These are phyloP conservation scores for Asarcornis scutulata DNA, from an alignment of 2,113 vertebrate genomes.

Conservation along the genomic window DNA sequence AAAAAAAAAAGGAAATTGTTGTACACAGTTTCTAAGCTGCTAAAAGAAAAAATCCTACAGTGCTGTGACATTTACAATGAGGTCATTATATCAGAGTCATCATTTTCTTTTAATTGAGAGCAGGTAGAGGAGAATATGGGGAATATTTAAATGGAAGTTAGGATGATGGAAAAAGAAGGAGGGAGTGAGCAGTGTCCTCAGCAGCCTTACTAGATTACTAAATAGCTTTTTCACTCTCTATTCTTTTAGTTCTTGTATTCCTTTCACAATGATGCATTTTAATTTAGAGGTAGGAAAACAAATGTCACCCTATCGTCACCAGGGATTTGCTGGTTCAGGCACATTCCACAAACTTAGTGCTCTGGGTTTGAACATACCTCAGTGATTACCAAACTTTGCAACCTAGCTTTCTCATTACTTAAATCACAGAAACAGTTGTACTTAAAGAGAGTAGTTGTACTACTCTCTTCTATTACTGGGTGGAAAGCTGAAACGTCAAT, in stretches of 20 bases:
- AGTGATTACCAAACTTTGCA: not conserved
- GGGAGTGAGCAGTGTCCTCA: not conserved
- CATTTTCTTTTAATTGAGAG: slow-evolving; percentile 22
- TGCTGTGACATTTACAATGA: not conserved
- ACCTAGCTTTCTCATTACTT: not conserved
- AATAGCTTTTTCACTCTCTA: not conserved
- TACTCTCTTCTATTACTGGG: not conserved
- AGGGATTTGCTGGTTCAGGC: not conserved
- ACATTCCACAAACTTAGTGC: not conserved
- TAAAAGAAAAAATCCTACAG: slow-evolving; percentile 39
- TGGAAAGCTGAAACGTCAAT: not conserved
- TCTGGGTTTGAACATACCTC: accelerated
- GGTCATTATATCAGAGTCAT: not conserved
- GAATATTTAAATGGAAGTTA: not conserved
- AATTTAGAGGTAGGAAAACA: not conserved
- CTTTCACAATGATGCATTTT: not conserved
- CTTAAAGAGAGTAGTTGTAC: not conserved
- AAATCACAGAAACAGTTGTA: not conserved
- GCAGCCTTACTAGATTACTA: not conserved
- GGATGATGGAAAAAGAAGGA: not conserved
- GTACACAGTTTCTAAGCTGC: slow-evolving; percentile 26
- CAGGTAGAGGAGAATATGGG: not conserved
- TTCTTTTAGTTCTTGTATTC: not conserved
- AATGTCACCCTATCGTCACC: not conserved
- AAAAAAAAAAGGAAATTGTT: not conserved